Base-by-base conservation (phyloP, 2,113 vertebrate genomes). In the Apodemus sylvaticus region DNA sequence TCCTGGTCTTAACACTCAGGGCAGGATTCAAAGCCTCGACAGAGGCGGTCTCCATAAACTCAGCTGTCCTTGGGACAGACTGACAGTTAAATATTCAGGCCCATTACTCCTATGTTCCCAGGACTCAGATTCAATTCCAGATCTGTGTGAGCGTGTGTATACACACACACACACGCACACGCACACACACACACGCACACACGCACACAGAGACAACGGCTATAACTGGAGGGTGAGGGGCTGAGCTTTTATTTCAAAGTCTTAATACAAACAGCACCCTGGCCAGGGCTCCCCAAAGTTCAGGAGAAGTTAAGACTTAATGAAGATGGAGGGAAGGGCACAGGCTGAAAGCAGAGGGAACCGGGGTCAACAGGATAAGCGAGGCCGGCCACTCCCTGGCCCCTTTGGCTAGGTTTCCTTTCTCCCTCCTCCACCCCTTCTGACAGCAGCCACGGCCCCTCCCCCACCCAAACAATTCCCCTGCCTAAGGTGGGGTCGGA, bases 351-450 rank as follows among this genome's bases (percentile, higher is more conserved):
- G 83, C 79, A 97, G 90, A 98, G 97, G 96, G 97, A 97, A 95
- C 97, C 51, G 88, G 97, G 97, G 97, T 98, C 97, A 97, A 97
- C 95, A 97, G 97, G 97, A 97, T 97, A 96, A 95, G 96, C 94
- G 94, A 73, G 95, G 95, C 22, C 31, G 22, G 96, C 95, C 95
- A 93, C 97, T 97, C 97, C 97, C 93, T 96, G n/a, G 13, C 90
- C 95, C 93, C 90, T 83, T 89, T 71, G 1, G 93, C 95, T 97
- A 97, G 96, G 95, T 66, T 48, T 71, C 74, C 45, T 9, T 29
- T 45, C 42, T 12, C 13, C 64, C 24, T 55, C 60, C 39, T 12
- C 58, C 70, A 79, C 73, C 91, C 92, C 68, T 62, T 73, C 90
- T 89, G 64, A 91, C 82, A 73, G 58, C 76, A 96, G 91, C 82